Evolutionary conservation across 2,888 invertebrate species (phyloP).

Genomic region (Nomada flava): DNA sequence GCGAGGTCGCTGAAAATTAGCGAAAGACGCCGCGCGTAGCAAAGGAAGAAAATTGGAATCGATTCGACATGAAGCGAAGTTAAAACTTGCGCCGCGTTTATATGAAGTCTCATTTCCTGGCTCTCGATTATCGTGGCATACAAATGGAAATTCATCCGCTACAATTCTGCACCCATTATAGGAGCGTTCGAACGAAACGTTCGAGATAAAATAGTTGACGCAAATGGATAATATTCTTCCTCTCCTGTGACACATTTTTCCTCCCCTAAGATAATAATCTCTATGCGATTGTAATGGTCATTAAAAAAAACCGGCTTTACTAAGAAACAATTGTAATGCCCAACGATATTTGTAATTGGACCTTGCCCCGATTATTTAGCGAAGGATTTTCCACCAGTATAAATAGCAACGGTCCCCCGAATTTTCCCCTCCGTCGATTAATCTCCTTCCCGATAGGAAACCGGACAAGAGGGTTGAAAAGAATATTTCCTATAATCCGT

Average conservation of each 20-base stretch:
- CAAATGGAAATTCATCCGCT: conserved; percentile 13
- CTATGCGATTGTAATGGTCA: not conserved
- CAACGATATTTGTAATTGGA: not conserved
- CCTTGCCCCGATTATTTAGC: not conserved
- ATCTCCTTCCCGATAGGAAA: conserved; percentile 12
- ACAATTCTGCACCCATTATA: not conserved
- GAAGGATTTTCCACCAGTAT: not conserved
- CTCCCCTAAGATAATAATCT: not conserved
- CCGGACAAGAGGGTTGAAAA: conserved; percentile 4
- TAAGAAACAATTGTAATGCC: too few relatives aligned
- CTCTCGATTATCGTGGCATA: conserved; percentile 10
- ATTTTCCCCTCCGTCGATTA: conserved; percentile 15
- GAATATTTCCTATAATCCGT: conserved; percentile 24
- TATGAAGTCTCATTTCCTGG: conserved; percentile 9
- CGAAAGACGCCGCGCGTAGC: not conserved
- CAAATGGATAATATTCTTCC: not conserved
- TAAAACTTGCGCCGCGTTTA: not conserved
- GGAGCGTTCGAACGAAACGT: conserved; percentile 2
- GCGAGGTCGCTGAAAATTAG: not conserved
- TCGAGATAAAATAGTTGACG: not conserved
- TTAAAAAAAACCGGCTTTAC: too few relatives aligned
- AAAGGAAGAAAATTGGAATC: conserved; percentile 1
- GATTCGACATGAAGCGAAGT: conserved; percentile 11
- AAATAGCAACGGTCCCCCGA: not conserved
- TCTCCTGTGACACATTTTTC: not conserved